A percentile compares a stretch with the other conserved stretches of the same genome.
phyloP scores from a whole-genome alignment of 1,140 invertebrate genomes.

The Spodoptera litura region DNA sequence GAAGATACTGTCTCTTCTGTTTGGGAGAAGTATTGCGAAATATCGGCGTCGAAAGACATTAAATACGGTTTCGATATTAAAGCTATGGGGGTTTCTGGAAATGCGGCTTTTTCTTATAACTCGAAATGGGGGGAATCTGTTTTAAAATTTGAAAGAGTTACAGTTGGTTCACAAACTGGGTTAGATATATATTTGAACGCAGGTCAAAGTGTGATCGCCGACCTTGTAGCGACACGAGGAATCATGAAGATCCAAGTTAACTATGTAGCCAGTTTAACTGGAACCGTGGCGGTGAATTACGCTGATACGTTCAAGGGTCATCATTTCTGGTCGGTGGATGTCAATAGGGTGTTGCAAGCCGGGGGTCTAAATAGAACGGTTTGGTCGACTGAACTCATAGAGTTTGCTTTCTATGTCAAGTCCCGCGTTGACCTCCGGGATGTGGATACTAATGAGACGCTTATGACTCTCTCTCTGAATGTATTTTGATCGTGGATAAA shows the following conservation, averaged over 20 bases:
- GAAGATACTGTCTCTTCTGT: slow-evolving; percentile 38
- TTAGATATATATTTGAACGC: slow-evolving; percentile 59
- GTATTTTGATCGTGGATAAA: background rate
- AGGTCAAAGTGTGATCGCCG: slow-evolving; percentile 47
- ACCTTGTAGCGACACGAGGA: background rate
- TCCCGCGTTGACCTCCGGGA: background rate
- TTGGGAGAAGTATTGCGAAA: slow-evolving; percentile 35
- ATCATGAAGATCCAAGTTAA: background rate
- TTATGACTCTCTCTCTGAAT: background rate
- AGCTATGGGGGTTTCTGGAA: background rate
- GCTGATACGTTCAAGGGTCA: background rate
- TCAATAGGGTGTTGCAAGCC: background rate
- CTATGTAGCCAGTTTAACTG: slow-evolving; percentile 14
- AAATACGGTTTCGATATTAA: slow-evolving; percentile 41
- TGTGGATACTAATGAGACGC: background rate
- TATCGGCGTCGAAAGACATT: slow-evolving; percentile 32
- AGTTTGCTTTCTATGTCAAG: background rate
- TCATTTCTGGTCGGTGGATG: slow-evolving; percentile 23
- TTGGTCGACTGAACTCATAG: background rate
- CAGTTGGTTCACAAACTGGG: slow-evolving; percentile 50
- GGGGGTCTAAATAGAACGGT: background rate
- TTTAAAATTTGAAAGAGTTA: slow-evolving; percentile 51
- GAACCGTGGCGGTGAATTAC: slow-evolving; percentile 17
- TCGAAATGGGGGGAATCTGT: slow-evolving; percentile 55
- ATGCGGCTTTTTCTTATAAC: slow-evolving; percentile 32